phyloP scores from a whole-genome alignment of 2,113 vertebrate species.

The Salvelinus fontinalis region DNA sequence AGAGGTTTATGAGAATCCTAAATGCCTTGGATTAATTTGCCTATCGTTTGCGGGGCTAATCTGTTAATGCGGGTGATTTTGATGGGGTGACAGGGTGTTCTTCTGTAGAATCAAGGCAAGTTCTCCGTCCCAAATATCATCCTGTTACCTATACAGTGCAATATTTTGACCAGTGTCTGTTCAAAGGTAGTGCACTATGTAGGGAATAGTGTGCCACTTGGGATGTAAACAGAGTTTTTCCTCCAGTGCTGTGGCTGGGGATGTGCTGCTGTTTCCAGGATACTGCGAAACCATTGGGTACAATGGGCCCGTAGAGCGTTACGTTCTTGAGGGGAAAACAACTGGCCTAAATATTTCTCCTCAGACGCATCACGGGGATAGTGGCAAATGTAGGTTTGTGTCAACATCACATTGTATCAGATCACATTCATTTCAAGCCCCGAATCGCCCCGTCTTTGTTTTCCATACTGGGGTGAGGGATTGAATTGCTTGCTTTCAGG shows the following conservation, averaged over 20 bases:
- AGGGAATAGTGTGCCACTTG: too few species aligned
- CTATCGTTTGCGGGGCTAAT: not conserved
- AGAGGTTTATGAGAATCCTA: constrained; percentile 38
- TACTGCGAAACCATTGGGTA: not conserved
- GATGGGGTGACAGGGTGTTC: not conserved
- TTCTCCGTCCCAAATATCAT: too few species aligned
- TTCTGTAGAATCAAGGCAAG: not conserved
- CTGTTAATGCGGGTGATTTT: not conserved
- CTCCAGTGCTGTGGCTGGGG: not conserved
- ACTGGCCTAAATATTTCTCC: constrained; percentile 36
- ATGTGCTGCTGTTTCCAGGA: constrained; percentile 13
- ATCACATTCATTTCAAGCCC: constrained; percentile 19
- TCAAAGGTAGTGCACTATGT: too few species aligned
- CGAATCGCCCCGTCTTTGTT: not conserved
- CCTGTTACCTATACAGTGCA: too few species aligned
- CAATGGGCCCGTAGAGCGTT: not conserved
- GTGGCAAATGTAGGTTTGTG: constrained; percentile 41
- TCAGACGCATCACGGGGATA: constrained; percentile 45
- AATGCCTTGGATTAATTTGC: not conserved
- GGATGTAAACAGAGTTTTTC: not conserved
- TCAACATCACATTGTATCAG: constrained; percentile 11
- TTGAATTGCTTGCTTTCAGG: not conserved
- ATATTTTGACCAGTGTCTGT: too few species aligned
- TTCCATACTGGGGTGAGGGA: constrained; percentile 13
- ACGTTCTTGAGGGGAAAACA: not conserved